Evolutionary conservation across 2,888 invertebrate species (phyloP).

Genomic region (Ephialtes manifestator): DNA sequence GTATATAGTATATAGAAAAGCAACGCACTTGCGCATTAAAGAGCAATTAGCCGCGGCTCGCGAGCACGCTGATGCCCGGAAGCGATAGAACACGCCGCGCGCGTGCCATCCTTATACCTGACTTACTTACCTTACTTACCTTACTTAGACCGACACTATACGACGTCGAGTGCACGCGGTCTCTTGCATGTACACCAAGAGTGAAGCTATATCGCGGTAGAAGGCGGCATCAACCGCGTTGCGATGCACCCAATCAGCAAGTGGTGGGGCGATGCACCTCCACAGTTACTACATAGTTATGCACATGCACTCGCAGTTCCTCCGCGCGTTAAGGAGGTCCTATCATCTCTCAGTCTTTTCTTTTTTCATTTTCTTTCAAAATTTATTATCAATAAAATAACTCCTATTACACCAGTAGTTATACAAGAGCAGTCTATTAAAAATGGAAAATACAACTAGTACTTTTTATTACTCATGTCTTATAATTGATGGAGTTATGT

Average conservation of each 20-base stretch:
- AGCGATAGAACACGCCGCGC: conserved; percentile 84
- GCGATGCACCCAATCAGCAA: conserved; percentile 28
- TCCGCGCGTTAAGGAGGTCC: conserved; percentile 1
- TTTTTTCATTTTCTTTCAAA: background rate
- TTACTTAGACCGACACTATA: conserved; percentile 67
- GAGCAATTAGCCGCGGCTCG: conserved; percentile 85
- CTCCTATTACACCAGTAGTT: too few species aligned
- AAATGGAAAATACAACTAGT: background rate
- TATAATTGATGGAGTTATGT: background rate
- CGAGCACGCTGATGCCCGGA: conserved; percentile 85
- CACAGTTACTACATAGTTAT: conserved; percentile 24
- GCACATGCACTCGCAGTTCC: conserved; percentile 2
- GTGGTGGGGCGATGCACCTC: conserved; percentile 18
- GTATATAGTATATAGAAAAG: conserved; percentile 79
- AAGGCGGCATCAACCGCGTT: conserved; percentile 29
- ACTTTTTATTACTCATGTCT: background rate
- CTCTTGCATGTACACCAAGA: conserved; percentile 35
- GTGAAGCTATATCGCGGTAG: conserved; percentile 29
- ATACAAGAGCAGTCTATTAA: too few species aligned
- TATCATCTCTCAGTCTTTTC: background rate
- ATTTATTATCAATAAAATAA: too few species aligned
- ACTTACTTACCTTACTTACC: conserved; percentile 74
- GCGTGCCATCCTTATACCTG: conserved; percentile 83
- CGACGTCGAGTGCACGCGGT: conserved; percentile 36
- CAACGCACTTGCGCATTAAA: conserved; percentile 83